Evolutionary conservation across 2,888 invertebrate species (phyloP).

Genomic region (Rotaria sp.): DNA sequence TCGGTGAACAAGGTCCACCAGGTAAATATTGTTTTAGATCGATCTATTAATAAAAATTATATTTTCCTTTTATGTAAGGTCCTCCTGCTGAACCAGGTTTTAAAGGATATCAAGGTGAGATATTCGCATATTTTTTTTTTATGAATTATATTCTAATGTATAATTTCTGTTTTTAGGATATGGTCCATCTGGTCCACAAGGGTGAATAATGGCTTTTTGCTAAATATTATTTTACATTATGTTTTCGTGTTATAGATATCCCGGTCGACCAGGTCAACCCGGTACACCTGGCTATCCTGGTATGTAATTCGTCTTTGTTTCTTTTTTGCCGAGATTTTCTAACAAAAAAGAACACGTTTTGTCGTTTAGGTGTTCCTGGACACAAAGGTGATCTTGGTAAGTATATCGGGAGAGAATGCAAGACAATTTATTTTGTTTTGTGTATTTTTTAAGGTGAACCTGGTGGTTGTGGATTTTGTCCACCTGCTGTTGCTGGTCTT

Average conservation of each 20-base stretch:
- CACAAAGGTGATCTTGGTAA: neutral
- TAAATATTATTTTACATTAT: neutral
- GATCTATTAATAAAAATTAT: neutral
- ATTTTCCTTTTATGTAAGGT: neutral
- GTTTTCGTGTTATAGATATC: neutral
- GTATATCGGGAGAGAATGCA: neutral
- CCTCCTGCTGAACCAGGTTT: neutral
- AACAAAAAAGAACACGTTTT: neutral
- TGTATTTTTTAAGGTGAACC: neutral
- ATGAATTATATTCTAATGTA: neutral
- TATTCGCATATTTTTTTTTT: neutral
- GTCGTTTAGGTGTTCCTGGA: neutral
- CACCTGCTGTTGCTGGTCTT: neutral
- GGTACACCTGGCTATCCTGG: neutral
- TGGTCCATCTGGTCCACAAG: neutral
- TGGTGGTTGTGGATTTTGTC: slow-evolving; percentile 23
- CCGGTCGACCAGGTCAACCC: neutral
- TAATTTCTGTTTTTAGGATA: neutral
- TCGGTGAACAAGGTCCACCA: slow-evolving; percentile 28
- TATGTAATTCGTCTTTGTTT: neutral
- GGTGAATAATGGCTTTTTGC: neutral
- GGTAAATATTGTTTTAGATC: neutral
- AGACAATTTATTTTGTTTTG: neutral
- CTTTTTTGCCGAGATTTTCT: neutral
- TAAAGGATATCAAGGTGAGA: neutral